Base-by-base conservation (phyloP, 2,797 vertebrate genomes). In the Arrhamphus sclerolepis region DNA sequence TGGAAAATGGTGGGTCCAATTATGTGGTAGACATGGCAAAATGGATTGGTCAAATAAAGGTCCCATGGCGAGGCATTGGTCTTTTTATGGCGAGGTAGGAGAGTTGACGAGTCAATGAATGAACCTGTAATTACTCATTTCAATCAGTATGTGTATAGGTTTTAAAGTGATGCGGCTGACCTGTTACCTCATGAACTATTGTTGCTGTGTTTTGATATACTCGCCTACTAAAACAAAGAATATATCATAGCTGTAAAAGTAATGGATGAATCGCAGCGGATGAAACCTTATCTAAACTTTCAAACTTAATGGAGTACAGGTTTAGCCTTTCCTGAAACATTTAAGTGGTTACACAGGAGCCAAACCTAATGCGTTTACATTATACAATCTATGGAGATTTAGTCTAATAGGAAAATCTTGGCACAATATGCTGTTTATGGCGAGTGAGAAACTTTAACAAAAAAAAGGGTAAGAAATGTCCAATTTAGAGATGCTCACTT, bases 71-170 rank as follows among this genome's bases (percentile, higher is more conserved):
- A 65, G 52, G 48, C 62, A 56, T 81, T 84, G 82, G 78, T 85
- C 72, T 7, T 61, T 62, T 69, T 67, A 73, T 69, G 74, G 41
- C 88, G 92, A 92, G 91, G 93, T 92, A 92, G 89, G 88, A 80
- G 46, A 76, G 89, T 89, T 91, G 84, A 83, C 56, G 86, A 84
- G 82, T 87, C 71, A 71, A 72, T 38, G 40, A 49, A 66, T 61
- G 21, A 63, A 58, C 64, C 48, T 39, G 39, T n/a, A 57, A 24
- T 47, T 43, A 66, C 26, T 26, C 43, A 68, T 29, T 39, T 61
- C 42, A 29, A 75, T 78, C 63, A 81, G 69, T 72, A 77, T 67
- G 56, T 46, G 0, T 34, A 18, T 7, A 56, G 14, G 29, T 49
- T 64, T 64, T 24, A 11, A 56, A 16, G 34, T 38, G 34, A 16